Percentiles rank a stretch among this genome's conserved stretches.
Conservation (phyloP, 2,797 vertebrate genomes). For the Apodemus agrarius region DNA sequence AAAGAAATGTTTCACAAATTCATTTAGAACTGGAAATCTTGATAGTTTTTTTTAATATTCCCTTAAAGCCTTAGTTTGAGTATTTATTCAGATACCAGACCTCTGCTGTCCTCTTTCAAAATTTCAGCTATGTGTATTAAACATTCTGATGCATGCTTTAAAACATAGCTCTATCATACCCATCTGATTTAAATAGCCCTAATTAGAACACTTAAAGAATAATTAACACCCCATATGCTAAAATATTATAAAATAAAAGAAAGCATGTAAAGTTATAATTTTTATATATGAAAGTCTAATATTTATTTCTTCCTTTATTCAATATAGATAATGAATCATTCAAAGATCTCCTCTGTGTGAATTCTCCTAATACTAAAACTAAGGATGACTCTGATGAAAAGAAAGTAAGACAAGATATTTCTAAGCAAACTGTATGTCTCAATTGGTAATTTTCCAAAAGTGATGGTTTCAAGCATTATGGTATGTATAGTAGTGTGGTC, state of each 20-base stretch:
- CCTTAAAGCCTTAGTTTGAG: not conserved
- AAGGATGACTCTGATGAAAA: conserved; percentile 27
- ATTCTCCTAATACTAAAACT: conserved; percentile 49
- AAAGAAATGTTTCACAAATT: conserved; percentile 37
- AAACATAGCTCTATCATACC: conserved; percentile 59
- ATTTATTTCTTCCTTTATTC: conserved; percentile 69
- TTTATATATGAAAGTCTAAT: conserved; percentile 71
- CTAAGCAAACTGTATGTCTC: not conserved
- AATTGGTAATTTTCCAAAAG: not conserved
- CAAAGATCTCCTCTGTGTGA: conserved; percentile 7
- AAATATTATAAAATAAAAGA: conserved; percentile 72
- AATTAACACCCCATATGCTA: conserved; percentile 70
- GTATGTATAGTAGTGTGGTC: conserved; percentile 6
- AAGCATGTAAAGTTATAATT: conserved; percentile 67
- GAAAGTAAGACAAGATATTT: conserved; percentile 52
- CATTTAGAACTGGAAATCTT: conserved; percentile 31
- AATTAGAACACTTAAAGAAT: conserved; percentile 78
- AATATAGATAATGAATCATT: conserved; percentile 50
- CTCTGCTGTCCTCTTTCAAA: conserved; percentile 50
- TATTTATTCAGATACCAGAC: conserved; percentile 50
- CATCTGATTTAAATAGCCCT: conserved; percentile 80
- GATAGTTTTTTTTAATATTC: not conserved
- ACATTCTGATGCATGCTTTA: conserved; percentile 70
- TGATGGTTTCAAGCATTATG: not conserved
- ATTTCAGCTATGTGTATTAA: conserved; percentile 63